Evolutionary conservation across 2,113 vertebrate genomes (phyloP), one percentile per base, ranked within the genome.

Genomic region (Lonchura striata): DNA sequence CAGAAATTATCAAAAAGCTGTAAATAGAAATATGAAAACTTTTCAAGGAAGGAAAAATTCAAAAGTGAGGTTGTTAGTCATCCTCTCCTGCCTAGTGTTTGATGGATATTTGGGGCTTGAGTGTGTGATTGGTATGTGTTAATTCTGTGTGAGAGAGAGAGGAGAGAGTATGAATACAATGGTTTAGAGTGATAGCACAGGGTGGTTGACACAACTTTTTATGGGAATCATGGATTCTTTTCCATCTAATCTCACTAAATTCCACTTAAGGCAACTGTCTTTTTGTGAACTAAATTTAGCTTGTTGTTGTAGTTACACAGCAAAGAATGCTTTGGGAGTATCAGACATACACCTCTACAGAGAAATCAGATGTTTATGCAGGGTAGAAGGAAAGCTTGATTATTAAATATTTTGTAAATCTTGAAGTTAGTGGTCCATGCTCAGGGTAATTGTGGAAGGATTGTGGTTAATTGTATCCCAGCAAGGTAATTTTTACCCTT

Each of bases 101-200:
- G 75, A 42, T 89, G 31, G 35, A 46, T 6, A 0, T 72, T 83
- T 66, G 16, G 33, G 9, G 31, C 47, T 54, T 79, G 23, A 59
- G 17, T 25, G 25, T 63, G 54, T 83, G 53, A 19, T 41, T 68
- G 42, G 4, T 80, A 15, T 3, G 4, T 65, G 35, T 56, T 70
- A 7, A 11, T 79, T 82, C 37, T 63, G 4, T 49, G 2, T 72
- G 33, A 59, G 28, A 6, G 28, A 50, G 13, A 42, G 46, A 65
- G 33, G 22, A 9, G 35, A 28, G 10, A 41, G 8, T 1, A 0
- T 3, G 2, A 80, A 14, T 25, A 7, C 71, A 39, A 0, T 4
- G 5, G 15, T 80, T 61, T 61, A 59, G 28, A 63, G 49, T 84
- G 42, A 68, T 18, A 56, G 8, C 27, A n/a, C 14, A 24, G 47